Percentiles rank a stretch among this genome's conserved stretches.
phyloP scores from a whole-genome alignment of 2,797 vertebrate genomes.

The Eospalax fontanierii region DNA sequence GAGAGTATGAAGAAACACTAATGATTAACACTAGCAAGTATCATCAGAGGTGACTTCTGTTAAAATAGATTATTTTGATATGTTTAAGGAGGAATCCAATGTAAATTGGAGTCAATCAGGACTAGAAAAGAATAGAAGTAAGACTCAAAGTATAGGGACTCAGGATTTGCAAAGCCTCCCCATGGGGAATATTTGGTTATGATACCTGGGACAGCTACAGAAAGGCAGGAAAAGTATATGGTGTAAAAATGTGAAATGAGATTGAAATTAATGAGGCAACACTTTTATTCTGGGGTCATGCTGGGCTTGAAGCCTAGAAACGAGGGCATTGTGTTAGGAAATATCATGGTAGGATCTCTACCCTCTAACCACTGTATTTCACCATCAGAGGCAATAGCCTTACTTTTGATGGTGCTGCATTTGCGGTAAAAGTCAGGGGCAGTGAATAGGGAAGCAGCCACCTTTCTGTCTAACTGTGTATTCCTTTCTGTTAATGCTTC shows the following conservation, averaged over 20 bases:
- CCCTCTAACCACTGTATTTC: neutral
- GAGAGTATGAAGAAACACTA: neutral
- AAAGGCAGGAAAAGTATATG: neutral
- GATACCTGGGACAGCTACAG: neutral
- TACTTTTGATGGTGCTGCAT: neutral
- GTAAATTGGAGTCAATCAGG: neutral
- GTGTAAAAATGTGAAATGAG: constrained; percentile 29
- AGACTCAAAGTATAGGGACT: neutral
- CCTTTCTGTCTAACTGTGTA: constrained; percentile 54
- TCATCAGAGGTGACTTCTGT: neutral
- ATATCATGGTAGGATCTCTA: neutral
- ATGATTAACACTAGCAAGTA: neutral
- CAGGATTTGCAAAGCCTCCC: neutral
- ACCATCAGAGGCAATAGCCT: neutral
- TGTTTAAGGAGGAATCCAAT: neutral
- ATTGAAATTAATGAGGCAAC: neutral
- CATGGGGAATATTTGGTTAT: neutral
- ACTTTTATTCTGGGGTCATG: neutral
- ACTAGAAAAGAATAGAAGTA: neutral
- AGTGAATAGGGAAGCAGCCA: constrained; percentile 46
- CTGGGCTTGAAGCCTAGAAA: neutral
- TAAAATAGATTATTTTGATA: constrained; percentile 35
- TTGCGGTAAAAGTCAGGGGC: constrained; percentile 12
- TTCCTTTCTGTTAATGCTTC: constrained; percentile 74
- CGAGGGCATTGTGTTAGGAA: neutral